Base-by-base conservation (phyloP, 2,113 vertebrate species). In the Etheostoma spectabile region DNA sequence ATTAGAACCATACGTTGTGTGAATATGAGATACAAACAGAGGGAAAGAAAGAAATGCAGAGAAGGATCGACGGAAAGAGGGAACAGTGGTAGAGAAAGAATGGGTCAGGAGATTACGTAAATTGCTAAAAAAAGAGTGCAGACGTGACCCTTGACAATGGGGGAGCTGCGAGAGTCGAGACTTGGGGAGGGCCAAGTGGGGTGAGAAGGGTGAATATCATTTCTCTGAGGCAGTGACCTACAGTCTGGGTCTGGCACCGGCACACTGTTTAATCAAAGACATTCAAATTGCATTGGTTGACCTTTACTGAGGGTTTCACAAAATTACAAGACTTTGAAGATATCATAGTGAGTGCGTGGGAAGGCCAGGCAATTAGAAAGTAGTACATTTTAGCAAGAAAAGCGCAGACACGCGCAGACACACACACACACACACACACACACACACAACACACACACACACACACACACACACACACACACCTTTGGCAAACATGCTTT, bases 231-330 rank as follows among this genome's bases (percentile, higher is more conserved):
- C 77, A 61, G 56, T 89, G 91, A 90, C 92, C 92, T 89, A 84
- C 85, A 89, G 86, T 89, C 83, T 73, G 61, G 79, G 72, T 72
- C 79, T 80, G 77, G 71, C 71, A 75, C 60, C 22, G 57, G 74
- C 76, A 52, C 77, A 59, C 68, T 46, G 66, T 91, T 92, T 92
- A 90, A 94, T 92, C 88, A 93, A 86, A 91, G 90, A 88, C 91
- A 89, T 91, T 91, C 83, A 92, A 92, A 93, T 93, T 86, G 74
- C 84, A 68, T 74, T 21, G 79, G 73, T 81, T 92, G 92, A 92
- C 92, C 92, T 93, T 93, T 92, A 56, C 74, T 30, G 77, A 68
- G 63, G 85, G 77, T 88, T 88, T 86, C 80, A 84, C 35, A 52
- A 80, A 77, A 85, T 85, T 75, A 84, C 80, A 79, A 46, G 79